A percentile compares a stretch with the other conserved stretches of the same genome.
phyloP scores from a whole-genome alignment of 53 echinoderm and acorn worm genomes.

The Apostichopus leukothele region DNA sequence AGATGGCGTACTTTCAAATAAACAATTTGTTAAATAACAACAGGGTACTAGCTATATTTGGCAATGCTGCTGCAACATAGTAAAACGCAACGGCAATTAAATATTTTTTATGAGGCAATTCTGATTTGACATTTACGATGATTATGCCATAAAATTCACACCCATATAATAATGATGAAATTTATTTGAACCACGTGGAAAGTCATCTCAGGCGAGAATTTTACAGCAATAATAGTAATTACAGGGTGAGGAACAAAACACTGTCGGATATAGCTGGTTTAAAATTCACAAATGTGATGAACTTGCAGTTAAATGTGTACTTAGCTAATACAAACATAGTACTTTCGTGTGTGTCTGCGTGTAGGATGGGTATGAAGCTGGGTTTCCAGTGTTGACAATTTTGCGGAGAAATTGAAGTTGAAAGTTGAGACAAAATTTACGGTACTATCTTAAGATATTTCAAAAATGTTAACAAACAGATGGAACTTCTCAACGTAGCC shows the following conservation, averaged over 20 bases:
- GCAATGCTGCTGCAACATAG: background rate
- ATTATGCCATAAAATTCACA: conserved; percentile 28
- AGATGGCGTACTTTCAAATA: conserved; percentile 11
- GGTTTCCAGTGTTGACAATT: too few species aligned
- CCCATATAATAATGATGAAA: conserved; percentile 22
- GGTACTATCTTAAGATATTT: too few species aligned
- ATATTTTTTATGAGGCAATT: conserved; percentile 39
- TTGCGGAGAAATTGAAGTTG: too few species aligned
- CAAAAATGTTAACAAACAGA: too few species aligned
- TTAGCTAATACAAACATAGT: too few species aligned
- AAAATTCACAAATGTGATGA: too few species aligned
- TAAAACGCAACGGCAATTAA: background rate
- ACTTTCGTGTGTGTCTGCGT: too few species aligned
- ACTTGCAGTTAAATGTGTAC: too few species aligned
- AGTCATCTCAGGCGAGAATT: background rate
- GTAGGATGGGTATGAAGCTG: too few species aligned
- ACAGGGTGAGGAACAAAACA: background rate
- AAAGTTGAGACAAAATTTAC: too few species aligned
- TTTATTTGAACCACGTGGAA: conserved; percentile 34
- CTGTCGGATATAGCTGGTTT: too few species aligned
- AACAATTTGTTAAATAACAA: background rate
- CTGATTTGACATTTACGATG: conserved; percentile 36
- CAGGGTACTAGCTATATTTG: background rate
- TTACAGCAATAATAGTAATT: background rate
- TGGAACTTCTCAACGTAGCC: too few species aligned